A percentile compares a stretch with the other conserved stretches of the same genome.
phyloP scores from a whole-genome alignment of 2,113 vertebrate genomes.

The Phalacrocorax carbo region DNA sequence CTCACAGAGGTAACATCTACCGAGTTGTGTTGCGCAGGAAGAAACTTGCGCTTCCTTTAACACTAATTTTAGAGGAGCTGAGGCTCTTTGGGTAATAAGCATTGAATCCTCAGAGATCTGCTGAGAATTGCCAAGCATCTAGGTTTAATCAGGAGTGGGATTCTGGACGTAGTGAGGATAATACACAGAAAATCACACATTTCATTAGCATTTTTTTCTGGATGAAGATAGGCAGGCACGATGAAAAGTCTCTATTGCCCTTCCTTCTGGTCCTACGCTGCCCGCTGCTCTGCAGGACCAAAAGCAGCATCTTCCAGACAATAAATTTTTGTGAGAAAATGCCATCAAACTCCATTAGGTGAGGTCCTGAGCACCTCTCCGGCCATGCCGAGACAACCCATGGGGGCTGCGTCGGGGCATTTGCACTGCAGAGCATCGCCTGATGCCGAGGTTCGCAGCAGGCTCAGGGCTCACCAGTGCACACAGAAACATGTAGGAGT shows the following conservation, averaged over 20 bases:
- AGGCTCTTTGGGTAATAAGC: background rate
- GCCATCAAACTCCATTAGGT: background rate
- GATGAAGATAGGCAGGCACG: background rate
- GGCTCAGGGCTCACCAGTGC: background rate
- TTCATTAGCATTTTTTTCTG: background rate
- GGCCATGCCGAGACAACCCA: background rate
- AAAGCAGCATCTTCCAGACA: background rate
- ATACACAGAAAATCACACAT: background rate
- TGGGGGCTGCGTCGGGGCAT: rapidly evolving
- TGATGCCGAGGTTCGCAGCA: rapidly evolving
- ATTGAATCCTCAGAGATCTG: background rate
- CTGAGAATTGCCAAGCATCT: background rate
- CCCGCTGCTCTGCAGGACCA: background rate
- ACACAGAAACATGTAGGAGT: rapidly evolving
- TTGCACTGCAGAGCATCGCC: background rate
- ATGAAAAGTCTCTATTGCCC: background rate
- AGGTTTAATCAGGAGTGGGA: background rate
- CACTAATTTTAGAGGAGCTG: constrained; percentile 5
- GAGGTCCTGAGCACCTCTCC: background rate
- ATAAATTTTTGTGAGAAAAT: background rate
- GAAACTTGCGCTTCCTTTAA: background rate
- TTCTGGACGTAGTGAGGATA: background rate
- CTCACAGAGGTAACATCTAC: background rate
- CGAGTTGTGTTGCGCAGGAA: background rate
- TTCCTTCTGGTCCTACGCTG: background rate